A percentile compares a stretch with the other conserved stretches of the same genome.
Conservation (phyloP, 2,888 invertebrate species). For the Melinaea menophilus region DNA sequence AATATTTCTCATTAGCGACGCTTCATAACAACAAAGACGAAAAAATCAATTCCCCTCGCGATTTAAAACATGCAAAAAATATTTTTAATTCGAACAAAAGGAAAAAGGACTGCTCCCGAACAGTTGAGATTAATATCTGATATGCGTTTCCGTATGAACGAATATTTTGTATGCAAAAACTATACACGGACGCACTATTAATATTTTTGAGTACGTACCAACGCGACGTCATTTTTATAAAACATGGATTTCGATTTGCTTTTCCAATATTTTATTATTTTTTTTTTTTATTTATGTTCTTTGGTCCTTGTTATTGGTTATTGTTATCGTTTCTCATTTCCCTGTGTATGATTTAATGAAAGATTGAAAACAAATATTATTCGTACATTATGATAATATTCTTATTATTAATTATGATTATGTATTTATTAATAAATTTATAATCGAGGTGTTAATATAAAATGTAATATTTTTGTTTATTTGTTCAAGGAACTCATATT, state of each 20-base stretch:
- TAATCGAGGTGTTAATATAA: too few relatives aligned
- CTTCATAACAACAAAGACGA: slow-evolving; percentile 13
- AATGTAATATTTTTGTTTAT: too few relatives aligned
- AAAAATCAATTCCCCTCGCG: slow-evolving; percentile 23
- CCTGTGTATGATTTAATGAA: too few relatives aligned
- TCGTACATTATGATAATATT: too few relatives aligned
- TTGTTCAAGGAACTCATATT: too few relatives aligned
- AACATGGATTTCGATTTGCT: slow-evolving; percentile 24
- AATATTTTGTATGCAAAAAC: slow-evolving; percentile 35
- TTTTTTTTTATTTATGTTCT: slow-evolving; percentile 9
- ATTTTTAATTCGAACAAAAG: slow-evolving; percentile 31
- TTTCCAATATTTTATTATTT: too few relatives aligned
- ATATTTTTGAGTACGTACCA: slow-evolving; percentile 36
- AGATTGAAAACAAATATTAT: too few relatives aligned
- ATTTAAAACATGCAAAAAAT: slow-evolving; percentile 30
- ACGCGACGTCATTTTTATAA: slow-evolving; percentile 31
- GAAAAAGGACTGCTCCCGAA: slow-evolving; percentile 30
- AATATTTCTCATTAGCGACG: slow-evolving; percentile 7
- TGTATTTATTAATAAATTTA: too few relatives aligned
- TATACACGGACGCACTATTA: slow-evolving; percentile 35
- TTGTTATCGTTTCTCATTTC: too few relatives aligned
- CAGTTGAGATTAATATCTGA: slow-evolving; percentile 36
- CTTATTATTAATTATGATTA: too few relatives aligned
- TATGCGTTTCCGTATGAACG: slow-evolving; percentile 35
- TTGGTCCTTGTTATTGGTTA: too few relatives aligned